Base-by-base conservation (phyloP, 2,888 invertebrate species). In the Imbricaverruca yamaguchii region DNA sequence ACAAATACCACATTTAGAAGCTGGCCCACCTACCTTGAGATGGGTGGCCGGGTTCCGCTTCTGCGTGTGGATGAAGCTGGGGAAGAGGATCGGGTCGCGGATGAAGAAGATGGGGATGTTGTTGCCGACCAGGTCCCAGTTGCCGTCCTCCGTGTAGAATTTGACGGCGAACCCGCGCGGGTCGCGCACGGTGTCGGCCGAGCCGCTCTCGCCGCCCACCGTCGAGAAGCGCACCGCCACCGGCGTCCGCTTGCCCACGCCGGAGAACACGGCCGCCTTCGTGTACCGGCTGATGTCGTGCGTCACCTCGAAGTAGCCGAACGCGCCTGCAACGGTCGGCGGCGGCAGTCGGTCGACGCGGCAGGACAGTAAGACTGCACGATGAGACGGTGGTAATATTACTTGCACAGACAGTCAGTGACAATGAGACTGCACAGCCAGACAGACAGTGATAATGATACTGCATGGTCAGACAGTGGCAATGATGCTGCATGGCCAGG, bases 11-110 rank as follows among this genome's bases (percentile, higher is more conserved):
- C 18, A 13, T 63, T 8, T 18, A 0, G 63, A 13, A 13, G 21
- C 63, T 7, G 9, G 67, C 67, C 23, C 69, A 74, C 84, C 67
- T 85, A 91, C 91, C 89, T 95, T 96, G 74, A 97, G 89, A 86
- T 95, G 94, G 0, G 95, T 95, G 78, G 91, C 93, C 0, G 98
- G 98, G 87, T 98, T 98, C 84, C 98, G 91, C 87, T 98, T 98
- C 87, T 97, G 97, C 0, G 97, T 96, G 87, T 98, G 98, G 85
- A 98, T 96, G 86, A 98, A 97, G 86, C 94, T 95, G 18, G 97
- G 95, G 88, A 98, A 98, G 81, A 94, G 89, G 25, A 93, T 89
- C 0, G 97, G 94, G 87, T 97, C 97, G 81, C 96, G 91, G 81
- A 84, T 84, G 83, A 84, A 84, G 83, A 84, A 89, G 82, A 89